Conservation (phyloP, 2,797 vertebrate genomes). For the Anisognathus igniventris region DNA sequence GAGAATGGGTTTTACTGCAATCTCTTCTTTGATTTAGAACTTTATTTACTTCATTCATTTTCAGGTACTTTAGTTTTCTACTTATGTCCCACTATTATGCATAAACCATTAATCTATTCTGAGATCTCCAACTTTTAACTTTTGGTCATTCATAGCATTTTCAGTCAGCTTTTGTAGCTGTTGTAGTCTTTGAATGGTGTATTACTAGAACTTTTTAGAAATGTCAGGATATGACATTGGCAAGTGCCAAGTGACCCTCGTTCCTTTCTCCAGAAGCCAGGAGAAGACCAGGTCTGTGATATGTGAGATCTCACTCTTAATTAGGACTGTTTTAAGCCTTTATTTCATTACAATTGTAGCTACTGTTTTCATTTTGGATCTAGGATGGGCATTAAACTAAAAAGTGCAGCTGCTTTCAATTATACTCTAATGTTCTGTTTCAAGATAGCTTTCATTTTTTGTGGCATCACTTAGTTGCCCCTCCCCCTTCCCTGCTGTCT, state of each 20-base stretch:
- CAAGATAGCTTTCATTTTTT: not conserved
- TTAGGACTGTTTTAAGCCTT: not conserved
- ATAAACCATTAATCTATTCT: not conserved
- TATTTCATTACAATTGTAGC: not conserved
- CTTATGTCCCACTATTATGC: not conserved
- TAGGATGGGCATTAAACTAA: not conserved
- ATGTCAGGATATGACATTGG: not conserved
- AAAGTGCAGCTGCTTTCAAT: constrained; percentile 6
- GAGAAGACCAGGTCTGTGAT: not conserved
- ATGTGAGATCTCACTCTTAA: not conserved
- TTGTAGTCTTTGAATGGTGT: not conserved
- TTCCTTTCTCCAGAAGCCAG: not conserved
- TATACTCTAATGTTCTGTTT: not conserved
- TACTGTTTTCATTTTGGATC: not conserved
- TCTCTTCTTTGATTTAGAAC: not conserved
- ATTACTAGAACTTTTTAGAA: not conserved
- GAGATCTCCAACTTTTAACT: not conserved
- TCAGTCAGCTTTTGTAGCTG: not conserved
- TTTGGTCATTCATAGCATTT: not conserved
- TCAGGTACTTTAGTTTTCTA: not conserved
- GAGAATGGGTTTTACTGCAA: not conserved
- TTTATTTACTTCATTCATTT: not conserved
- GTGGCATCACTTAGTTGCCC: not conserved
- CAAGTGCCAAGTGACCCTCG: not conserved
- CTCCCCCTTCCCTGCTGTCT: not conserved